Percentiles rank a stretch among this genome's conserved stretches.
These are phyloP conservation scores for Chrysopilus asiliformis DNA, from an alignment of 2,888 invertebrate species.

Conservation along the genomic window DNA sequence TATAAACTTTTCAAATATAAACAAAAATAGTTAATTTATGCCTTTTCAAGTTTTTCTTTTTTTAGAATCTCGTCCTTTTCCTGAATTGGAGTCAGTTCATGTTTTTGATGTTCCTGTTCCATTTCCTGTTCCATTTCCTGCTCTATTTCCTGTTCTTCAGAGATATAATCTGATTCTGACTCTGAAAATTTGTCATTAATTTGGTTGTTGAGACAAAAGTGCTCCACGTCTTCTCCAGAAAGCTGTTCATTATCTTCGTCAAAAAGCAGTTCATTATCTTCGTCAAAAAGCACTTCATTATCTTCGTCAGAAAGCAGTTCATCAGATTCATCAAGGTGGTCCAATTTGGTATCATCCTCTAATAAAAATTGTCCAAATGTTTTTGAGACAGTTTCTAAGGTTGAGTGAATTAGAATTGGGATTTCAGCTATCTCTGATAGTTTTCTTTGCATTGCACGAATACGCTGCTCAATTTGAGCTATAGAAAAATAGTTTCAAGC, in stretches of 20 bases:
- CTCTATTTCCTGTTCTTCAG: slow-evolving; percentile 25
- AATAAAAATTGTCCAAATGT: slow-evolving; percentile 28
- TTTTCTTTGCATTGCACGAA: slow-evolving; percentile 33
- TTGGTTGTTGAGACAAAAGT: too few species aligned
- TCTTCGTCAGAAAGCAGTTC: slow-evolving; percentile 17
- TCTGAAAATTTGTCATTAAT: too few species aligned
- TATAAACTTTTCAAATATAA: too few species aligned
- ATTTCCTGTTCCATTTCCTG: slow-evolving; percentile 25
- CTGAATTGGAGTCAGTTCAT: slow-evolving; percentile 14
- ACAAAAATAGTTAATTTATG: slow-evolving; percentile 1
- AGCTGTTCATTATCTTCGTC: too few species aligned
- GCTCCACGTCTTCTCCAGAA: too few species aligned
- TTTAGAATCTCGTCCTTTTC: slow-evolving; percentile 17
- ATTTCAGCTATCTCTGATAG: slow-evolving; percentile 35
- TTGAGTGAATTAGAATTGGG: slow-evolving; percentile 31
- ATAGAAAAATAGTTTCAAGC: too few species aligned
- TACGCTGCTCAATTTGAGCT: slow-evolving; percentile 28
- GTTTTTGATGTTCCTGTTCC: slow-evolving; percentile 9
- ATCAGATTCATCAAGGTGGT: slow-evolving; percentile 24
- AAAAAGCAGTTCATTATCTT: slow-evolving; percentile 11
- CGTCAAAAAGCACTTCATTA: slow-evolving; percentile 17
- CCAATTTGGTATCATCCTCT: slow-evolving; percentile 17
- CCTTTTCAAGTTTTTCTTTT: slow-evolving; percentile 21
- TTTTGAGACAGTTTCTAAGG: slow-evolving; percentile 32
- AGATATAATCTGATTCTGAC: slow-evolving; percentile 34